Evolutionary conservation across 1,140 invertebrate species (phyloP), one percentile per base, ranked within the genome.

Genomic region (Samia ricini): DNA sequence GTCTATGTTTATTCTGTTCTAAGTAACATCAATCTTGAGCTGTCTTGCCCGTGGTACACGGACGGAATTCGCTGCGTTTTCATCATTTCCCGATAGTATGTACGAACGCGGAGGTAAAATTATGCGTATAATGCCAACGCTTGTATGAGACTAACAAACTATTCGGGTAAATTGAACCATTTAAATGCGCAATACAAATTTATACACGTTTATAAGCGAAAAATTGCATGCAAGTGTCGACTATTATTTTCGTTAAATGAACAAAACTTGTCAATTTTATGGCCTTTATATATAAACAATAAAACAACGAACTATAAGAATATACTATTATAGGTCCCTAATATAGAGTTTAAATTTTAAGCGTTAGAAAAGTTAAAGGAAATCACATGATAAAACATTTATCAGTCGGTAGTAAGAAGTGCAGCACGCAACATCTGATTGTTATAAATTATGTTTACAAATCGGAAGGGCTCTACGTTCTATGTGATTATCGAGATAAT

Each of bases 401-500:
- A 42, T 42, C 33, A 42, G 33, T 42, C 12, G 3, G 33, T 42
- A 42, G 8, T n/a, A n/a, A n/a, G n/a, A n/a, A n/a, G n/a, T n/a
- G 26, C 26, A 8, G 3, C 4, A 4, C n/a, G 33, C 15, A 42
- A 42, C 33, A 42, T 42, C 33, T 42, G 33, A 15, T 42, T 42
- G 4, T 42, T 10, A 42, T 42, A 1, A 8, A 42, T 15, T 12
- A 42, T 42, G 33, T 42, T 15, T 66, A 69, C 63, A 67, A 66
- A 72, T 71, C 72, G 75, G 70, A 71, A 72, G 61, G 70, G 68
- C 59, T 65, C 63, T 69, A n/a, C 64, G 68, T 74, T 64, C 66
- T 77, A 72, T 74, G 84, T 86, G 81, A 78, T 83, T 87, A 83
- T 89, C 88, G 88, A 78, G 76, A 83, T 88, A 89, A 89, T 88